Base-by-base conservation (phyloP, 2,113 vertebrate species). In the Sus scrofa region DNA sequence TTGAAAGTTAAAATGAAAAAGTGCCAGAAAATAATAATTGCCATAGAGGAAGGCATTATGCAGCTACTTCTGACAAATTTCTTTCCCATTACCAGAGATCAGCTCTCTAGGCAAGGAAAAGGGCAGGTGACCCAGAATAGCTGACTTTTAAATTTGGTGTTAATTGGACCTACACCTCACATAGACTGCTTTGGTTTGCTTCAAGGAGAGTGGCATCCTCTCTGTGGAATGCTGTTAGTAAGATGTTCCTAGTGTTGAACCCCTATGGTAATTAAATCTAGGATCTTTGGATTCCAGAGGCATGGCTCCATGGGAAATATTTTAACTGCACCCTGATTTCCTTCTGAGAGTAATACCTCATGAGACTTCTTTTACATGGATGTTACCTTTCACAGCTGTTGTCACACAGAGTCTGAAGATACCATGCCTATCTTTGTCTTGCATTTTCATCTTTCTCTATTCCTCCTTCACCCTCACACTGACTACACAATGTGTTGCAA, bases 1-100 rank as follows among this genome's bases (percentile, higher is more conserved):
- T 24, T 87, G 54, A 94, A 82, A 83, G 15, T 71, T 71, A 71
- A 71, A 71, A 91, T 63, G 74, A 83, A 87, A 92, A 93, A 50
- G 22, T 62, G 3, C 4, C 39, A 54, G 50, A 60, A 94, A 95
- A 67, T 39, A 82, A 58, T 60, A 77, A 34, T n/a, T 32, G 3
- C 44, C 32, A 39, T 16, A 70, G 20, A 70, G 11, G 16, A 87
- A 91, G 19, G 6, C 86, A 86, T 63, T 50, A 65, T 75, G 26
- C 13, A 73, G 7, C 12, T 67, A 20, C 19, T 30, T 50, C 8
- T 60, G 16, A 67, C 91, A 37, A 65, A 22, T 78, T 84, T 86
- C 9, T 26, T 77, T 84, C 15, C 4, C 37, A 39, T 91, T 63
- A 22, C 19, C 27, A 24, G 16, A 4, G 2, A 54, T 54, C 30